These are phyloP conservation scores for Bombus confusus DNA, from an alignment of 1,140 invertebrate genomes.

Conservation along the genomic window DNA sequence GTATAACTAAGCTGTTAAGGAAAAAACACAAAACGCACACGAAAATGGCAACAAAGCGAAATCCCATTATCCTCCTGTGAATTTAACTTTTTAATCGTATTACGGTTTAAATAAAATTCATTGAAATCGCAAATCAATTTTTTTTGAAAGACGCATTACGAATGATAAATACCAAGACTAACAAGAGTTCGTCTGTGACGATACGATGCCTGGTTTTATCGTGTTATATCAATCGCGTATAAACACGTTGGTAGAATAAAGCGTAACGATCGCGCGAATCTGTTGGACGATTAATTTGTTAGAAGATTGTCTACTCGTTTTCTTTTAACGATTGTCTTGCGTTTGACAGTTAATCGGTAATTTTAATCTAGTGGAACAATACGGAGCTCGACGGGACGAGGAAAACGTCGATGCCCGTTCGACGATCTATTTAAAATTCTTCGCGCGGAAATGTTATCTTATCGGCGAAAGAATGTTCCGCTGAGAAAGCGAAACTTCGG, in stretches of 20 bases:
- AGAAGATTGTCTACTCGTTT: not conserved
- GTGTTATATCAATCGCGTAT: not conserved
- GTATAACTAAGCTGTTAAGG: not conserved
- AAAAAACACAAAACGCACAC: not conserved
- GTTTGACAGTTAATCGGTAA: not conserved
- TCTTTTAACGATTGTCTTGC: not conserved
- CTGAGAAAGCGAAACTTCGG: conserved; percentile 33
- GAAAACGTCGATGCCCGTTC: conserved; percentile 15
- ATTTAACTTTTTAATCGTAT: not conserved
- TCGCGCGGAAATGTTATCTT: conserved; percentile 49
- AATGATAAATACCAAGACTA: not conserved
- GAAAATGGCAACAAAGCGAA: not conserved
- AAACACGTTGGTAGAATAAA: not conserved
- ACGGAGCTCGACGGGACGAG: not conserved
- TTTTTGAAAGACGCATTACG: not conserved
- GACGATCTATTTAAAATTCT: conserved; percentile 48
- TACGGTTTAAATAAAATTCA: not conserved
- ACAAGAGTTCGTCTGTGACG: not conserved
- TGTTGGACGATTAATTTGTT: not conserved
- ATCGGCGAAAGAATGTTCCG: conserved; percentile 38
- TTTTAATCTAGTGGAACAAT: conserved; percentile 27
- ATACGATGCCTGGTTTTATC: not conserved
- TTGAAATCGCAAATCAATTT: not conserved
- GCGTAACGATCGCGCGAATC: not conserved
- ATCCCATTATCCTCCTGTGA: not conserved